phyloP scores from a whole-genome alignment of 2,797 vertebrate species.

The Anas bahamensis region DNA sequence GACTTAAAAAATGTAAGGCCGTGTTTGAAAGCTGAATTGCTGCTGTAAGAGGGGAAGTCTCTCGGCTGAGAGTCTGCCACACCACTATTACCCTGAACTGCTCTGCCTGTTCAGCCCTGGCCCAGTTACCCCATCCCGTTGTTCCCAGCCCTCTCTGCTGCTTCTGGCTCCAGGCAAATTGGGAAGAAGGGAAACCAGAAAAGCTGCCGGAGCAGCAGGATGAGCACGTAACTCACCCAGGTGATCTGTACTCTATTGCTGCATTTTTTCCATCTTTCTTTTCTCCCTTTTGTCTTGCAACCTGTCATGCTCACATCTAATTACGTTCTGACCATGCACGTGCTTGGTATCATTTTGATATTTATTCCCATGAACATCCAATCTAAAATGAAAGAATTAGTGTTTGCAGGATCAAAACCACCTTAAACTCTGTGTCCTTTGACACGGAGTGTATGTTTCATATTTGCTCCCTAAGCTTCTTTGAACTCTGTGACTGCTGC shows the following conservation, averaged over 20 bases:
- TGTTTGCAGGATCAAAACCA: slow-evolving; percentile 31
- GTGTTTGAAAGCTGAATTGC: neutral
- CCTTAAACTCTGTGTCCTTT: slow-evolving; percentile 30
- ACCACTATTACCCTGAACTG: neutral
- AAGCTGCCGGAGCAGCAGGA: neutral
- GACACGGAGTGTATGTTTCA: slow-evolving; percentile 39
- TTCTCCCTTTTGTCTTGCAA: neutral
- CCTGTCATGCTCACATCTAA: neutral
- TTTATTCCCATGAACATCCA: neutral
- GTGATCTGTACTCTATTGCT: neutral
- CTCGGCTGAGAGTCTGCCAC: neutral
- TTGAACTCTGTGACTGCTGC: neutral
- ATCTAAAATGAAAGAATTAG: slow-evolving; percentile 45
- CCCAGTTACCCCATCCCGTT: fast-evolving
- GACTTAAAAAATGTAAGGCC: neutral
- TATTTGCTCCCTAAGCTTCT: slow-evolving; percentile 22
- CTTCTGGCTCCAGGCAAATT: neutral
- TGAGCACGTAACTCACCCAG: neutral
- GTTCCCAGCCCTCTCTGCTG: neutral
- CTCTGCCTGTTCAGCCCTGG: neutral
- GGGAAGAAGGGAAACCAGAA: neutral
- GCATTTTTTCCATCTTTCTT: neutral
- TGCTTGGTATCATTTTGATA: neutral
- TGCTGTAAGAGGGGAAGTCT: neutral
- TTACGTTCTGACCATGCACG: neutral